Base-by-base conservation (phyloP, 2,888 invertebrate species). In the Athripsodes cinereus region DNA sequence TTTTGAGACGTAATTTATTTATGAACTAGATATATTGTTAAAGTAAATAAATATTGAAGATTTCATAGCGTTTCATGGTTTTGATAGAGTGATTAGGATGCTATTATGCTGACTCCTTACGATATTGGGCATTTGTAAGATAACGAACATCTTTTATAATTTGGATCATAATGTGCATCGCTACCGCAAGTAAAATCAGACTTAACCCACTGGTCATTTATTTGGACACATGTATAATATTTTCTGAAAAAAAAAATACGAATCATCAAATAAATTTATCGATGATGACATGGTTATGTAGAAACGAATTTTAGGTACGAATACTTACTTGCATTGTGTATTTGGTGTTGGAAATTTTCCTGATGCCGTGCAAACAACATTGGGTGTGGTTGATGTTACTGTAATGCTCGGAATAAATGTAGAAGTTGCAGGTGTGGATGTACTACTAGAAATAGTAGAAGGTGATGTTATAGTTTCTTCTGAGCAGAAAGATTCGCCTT, bases 241-340 rank as follows among this genome's bases (percentile, higher is more conserved):
- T 19, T n/a, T n/a, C 55, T 55, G 50, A 6, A 55, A 55, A 50
- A 22, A 50, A 16, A 50, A 20, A 49, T n/a, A n/a, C n/a, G n/a
- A n/a, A n/a, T n/a, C n/a, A 6, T 26, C 26, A 26, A 3, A 26
- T 6, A 26, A 26, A 26, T 26, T 10, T 6, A 10, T 26, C 26
- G 10, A 3, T 26, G 26, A 26, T 26, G 26, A 26, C n/a, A n/a
- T n/a, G n/a, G n/a, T n/a, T n/a, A n/a, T n/a, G n/a, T n/a, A n/a
- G n/a, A n/a, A n/a, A n/a, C n/a, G n/a, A n/a, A n/a, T n/a, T n/a
- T n/a, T n/a, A n/a, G n/a, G n/a, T n/a, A n/a, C n/a, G n/a, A n/a
- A n/a, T n/a, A 55, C 54, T 22, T 51, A 56, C 57, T 50, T 58
- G 53, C 61, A 61, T 3, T 26, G 13, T 2, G 61, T 53, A 11